phyloP scores from a whole-genome alignment of 2,797 vertebrate species.

The Malurus splendens region DNA sequence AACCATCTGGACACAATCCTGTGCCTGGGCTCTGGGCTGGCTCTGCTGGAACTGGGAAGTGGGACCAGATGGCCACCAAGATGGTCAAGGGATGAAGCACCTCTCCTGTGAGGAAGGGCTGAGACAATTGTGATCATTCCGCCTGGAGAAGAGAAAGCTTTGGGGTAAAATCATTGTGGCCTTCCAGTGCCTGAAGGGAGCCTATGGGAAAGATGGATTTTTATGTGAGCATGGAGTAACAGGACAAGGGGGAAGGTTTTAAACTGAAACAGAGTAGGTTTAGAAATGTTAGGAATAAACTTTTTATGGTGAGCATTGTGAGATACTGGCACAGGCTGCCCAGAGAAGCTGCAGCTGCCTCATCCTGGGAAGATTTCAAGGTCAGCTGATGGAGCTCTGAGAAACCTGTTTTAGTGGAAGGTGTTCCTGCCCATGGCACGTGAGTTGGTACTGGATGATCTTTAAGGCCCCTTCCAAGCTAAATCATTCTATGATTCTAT shows the following conservation, averaged over 20 bases:
- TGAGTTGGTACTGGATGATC: neutral
- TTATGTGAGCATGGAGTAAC: neutral
- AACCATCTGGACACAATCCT: neutral
- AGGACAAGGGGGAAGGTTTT: neutral
- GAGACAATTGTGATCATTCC: neutral
- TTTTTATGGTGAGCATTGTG: neutral
- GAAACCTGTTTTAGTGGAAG: neutral
- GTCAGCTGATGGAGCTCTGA: neutral
- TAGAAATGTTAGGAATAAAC: neutral
- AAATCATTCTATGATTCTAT: neutral
- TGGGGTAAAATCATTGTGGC: neutral
- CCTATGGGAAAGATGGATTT: neutral
- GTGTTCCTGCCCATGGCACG: neutral
- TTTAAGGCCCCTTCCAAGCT: neutral
- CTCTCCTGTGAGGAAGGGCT: neutral
- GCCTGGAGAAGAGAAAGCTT: neutral
- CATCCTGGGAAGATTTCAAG: neutral
- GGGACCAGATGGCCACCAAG: accelerated
- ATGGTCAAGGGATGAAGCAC: no score
- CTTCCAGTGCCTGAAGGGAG: neutral
- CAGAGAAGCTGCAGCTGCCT: neutral
- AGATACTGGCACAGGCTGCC: neutral
- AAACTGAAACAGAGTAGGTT: neutral
- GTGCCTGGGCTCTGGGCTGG: neutral
- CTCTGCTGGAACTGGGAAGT: neutral